These are phyloP conservation scores for Vipera latastei DNA, from an alignment of 2,797 vertebrate genomes.

Conservation along the genomic window DNA sequence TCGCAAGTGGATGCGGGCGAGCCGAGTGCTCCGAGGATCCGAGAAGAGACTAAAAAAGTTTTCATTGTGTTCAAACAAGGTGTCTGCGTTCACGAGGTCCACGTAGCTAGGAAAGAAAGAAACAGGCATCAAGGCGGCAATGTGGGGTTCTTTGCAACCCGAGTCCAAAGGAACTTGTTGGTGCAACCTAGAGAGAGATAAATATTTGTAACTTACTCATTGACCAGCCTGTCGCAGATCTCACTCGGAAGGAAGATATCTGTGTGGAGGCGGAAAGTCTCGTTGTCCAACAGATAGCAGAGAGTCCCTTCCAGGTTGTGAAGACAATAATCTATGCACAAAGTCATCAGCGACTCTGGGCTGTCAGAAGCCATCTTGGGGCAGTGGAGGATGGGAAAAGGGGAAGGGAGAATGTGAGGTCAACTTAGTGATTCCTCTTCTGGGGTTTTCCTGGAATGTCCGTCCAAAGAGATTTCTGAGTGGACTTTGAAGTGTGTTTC, in stretches of 20 bases:
- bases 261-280: slow-evolving; percentile 83
- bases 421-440: slow-evolving; percentile 36
- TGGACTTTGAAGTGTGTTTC: slow-evolving; percentile 60
- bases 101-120: slow-evolving; percentile 78
- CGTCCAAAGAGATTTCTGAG: slow-evolving; percentile 10
- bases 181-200: not conserved
- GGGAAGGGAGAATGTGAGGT: slow-evolving; percentile 21
- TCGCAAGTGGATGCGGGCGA: slow-evolving; percentile 88
- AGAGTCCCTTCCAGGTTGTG: slow-evolving; percentile 92
- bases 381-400: slow-evolving; percentile 2
- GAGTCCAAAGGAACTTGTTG: not conserved
- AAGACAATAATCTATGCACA: slow-evolving; percentile 90
- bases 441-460: not conserved
- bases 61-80: slow-evolving; percentile 87
- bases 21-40: slow-evolving; percentile 89
- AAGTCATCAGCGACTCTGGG: slow-evolving; percentile 89
- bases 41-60: slow-evolving; percentile 96
- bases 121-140: not conserved
- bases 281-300: slow-evolving; percentile 87
- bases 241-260: slow-evolving; percentile 97
- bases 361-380: slow-evolving; percentile 88
- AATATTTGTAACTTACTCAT: slow-evolving; percentile 74
- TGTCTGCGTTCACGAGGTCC: slow-evolving; percentile 91
- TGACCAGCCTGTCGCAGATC: slow-evolving; percentile 95
- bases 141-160: not conserved